Percentiles rank a stretch among this genome's conserved stretches.
Evolutionary conservation across 2,113 vertebrate species (phyloP).

Genomic region (Electrona antarctica): DNA sequence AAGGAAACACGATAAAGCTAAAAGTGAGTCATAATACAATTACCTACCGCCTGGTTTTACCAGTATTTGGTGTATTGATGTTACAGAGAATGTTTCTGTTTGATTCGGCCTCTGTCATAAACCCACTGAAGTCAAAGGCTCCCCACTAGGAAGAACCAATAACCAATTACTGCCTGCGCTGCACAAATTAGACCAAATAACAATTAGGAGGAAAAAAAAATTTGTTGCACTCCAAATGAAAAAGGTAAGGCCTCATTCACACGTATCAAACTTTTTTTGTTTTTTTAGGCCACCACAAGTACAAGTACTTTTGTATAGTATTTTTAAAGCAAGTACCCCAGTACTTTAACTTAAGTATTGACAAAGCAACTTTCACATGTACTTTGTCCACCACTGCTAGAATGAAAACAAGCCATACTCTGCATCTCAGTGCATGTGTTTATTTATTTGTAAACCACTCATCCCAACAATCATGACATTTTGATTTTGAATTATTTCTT

Average conservation of each 20-base stretch:
- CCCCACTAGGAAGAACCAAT: neutral
- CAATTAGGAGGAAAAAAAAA: neutral
- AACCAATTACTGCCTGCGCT: neutral
- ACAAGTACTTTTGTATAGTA: too few relatives aligned
- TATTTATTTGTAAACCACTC: neutral
- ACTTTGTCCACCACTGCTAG: too few relatives aligned
- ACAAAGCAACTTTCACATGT: too few relatives aligned
- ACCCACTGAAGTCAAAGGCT: neutral
- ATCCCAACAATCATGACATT: neutral
- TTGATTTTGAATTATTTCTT: neutral
- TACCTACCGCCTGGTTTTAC: neutral
- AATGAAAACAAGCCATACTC: too few relatives aligned
- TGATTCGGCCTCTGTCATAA: neutral
- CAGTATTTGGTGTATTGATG: neutral
- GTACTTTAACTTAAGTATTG: too few relatives aligned
- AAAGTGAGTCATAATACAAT: conserved; percentile 83
- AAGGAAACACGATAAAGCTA: conserved; percentile 94
- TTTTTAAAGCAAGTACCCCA: too few relatives aligned
- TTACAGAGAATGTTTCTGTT: neutral
- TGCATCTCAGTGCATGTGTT: too few relatives aligned
- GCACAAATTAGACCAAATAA: neutral
- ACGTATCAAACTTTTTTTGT: too few relatives aligned
- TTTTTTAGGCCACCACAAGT: too few relatives aligned
- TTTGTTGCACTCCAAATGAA: neutral
- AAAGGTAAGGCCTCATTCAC: too few relatives aligned